Conservation (phyloP, 2,888 invertebrate genomes). For the Cynaeus angustus region DNA sequence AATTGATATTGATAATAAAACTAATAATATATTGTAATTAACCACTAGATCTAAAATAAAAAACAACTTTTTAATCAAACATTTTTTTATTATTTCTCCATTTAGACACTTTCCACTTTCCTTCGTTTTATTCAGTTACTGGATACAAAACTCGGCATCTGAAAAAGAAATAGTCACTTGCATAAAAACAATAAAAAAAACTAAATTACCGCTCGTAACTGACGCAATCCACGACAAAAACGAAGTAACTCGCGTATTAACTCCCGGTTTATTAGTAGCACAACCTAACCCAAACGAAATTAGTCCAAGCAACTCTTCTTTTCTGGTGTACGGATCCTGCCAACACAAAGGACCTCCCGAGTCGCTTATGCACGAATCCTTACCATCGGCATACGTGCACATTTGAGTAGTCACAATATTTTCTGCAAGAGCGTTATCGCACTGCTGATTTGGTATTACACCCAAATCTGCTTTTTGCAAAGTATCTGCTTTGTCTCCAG, state of each 20-base stretch:
- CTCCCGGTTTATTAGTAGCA: constrained; percentile 72
- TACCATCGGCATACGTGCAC: constrained; percentile 60
- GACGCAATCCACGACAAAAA: constrained; percentile 75
- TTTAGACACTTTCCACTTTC: too few species aligned
- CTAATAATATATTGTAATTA: too few species aligned
- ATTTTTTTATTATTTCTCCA: too few species aligned
- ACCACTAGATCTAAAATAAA: too few species aligned
- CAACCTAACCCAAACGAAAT: constrained; percentile 76
- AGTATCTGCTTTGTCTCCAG: constrained; percentile 72
- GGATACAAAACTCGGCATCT: neutral
- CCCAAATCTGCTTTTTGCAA: constrained; percentile 74
- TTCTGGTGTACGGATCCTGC: constrained; percentile 69
- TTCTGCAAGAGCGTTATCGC: constrained; percentile 63
- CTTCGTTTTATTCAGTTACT: neutral
- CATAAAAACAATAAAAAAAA: too few species aligned
- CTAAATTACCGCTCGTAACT: constrained; percentile 63
- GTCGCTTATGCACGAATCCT: constrained; percentile 62
- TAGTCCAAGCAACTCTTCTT: constrained; percentile 72
- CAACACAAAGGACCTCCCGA: constrained; percentile 64
- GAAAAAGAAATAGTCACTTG: too few species aligned
- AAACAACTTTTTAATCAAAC: too few species aligned
- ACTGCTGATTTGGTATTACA: constrained; percentile 72
- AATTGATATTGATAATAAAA: too few species aligned
- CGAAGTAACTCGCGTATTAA: constrained; percentile 75
- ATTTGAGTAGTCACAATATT: constrained; percentile 47